Evolutionary conservation across 2,888 invertebrate species (phyloP), one percentile per base, ranked within the genome.

Genomic region (Drosophila dives): DNA sequence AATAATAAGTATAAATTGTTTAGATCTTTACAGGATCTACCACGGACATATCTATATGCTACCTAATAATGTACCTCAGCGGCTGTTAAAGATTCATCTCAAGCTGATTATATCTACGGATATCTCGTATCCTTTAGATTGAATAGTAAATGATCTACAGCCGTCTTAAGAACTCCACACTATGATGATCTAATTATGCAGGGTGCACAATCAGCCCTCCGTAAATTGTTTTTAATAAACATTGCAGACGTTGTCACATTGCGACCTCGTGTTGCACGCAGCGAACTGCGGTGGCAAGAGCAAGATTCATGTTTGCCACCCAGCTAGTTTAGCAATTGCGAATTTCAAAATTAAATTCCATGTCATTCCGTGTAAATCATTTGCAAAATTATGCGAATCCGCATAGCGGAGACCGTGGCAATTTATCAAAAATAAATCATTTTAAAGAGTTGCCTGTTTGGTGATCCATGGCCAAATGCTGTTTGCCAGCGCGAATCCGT

Each of bases 381-480:
- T 89, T 86, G 80, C 88, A 74, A 86, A 87, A 84, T 80, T 72
- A 80, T 80, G 71, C 73, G 77, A 60, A 62, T 64, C 70, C 73
- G 66, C 59, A 69, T 55, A 56, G 69, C 84, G 58, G 65, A 70
- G 74, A 74, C 82, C 71, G 60, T 76, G 75, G 84, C 82, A 88
- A 91, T 91, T 91, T 91, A 91, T 92, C 91, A 92, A 92, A 91
- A 90, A 91, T 91, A 92, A 91, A 91, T 91, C 91, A 91, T 91
- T 90, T 90, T 87, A 85, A 90, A 86, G 88, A 88, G 89, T 85
- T 79, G 82, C 84, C 74, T 64, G 69, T 34, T 34, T 40, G 20
- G 36, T 32, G 62, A 62, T 60, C 64, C 63, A 65, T 66, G 34
- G 75, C 79, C 75, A 64, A 56, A 40, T 29, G 55, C 55, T 38